These are phyloP conservation scores for Anoncus sp. DNA, from an alignment of 2,888 invertebrate genomes.

Conservation along the genomic window DNA sequence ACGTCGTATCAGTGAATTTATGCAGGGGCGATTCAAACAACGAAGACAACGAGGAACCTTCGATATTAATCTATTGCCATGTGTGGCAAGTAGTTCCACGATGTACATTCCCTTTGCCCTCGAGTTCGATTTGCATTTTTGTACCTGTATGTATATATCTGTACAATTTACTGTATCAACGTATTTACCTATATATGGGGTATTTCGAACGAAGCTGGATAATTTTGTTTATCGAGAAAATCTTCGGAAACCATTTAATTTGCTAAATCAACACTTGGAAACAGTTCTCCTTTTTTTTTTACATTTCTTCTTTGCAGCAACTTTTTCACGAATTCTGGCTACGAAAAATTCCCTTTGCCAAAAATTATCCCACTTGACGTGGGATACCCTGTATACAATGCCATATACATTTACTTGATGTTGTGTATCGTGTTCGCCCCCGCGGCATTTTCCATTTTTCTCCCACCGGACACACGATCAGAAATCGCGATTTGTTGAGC, in stretches of 20 bases:
- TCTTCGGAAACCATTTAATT: neutral
- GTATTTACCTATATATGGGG: neutral
- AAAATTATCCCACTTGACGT: neutral
- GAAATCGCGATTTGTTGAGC: constrained; percentile 49
- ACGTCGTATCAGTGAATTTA: constrained; percentile 78
- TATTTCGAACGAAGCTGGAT: neutral
- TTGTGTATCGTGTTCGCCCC: constrained; percentile 40
- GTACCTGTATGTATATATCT: neutral
- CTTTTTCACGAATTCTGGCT: neutral
- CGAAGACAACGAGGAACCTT: constrained; percentile 56
- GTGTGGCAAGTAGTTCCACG: constrained; percentile 43
- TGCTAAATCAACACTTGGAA: neutral
- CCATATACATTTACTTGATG: constrained; percentile 28
- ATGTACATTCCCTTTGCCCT: constrained; percentile 44
- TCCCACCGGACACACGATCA: constrained; percentile 42
- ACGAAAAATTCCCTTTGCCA: neutral
- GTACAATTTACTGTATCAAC: neutral
- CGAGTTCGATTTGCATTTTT: constrained; percentile 15
- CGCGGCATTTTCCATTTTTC: constrained; percentile 58
- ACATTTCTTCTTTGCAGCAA: neutral
- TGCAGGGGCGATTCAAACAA: constrained; percentile 63
- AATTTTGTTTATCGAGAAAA: neutral
- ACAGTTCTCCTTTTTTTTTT: neutral
- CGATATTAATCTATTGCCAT: constrained; percentile 62
- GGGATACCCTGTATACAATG: constrained; percentile 7